Percentiles rank a stretch among this genome's conserved stretches.
These are phyloP conservation scores for Aurelia aurita DNA, from an alignment of 30 jellyfish, hydroid and myxozoan species.

Conservation along the genomic window DNA sequence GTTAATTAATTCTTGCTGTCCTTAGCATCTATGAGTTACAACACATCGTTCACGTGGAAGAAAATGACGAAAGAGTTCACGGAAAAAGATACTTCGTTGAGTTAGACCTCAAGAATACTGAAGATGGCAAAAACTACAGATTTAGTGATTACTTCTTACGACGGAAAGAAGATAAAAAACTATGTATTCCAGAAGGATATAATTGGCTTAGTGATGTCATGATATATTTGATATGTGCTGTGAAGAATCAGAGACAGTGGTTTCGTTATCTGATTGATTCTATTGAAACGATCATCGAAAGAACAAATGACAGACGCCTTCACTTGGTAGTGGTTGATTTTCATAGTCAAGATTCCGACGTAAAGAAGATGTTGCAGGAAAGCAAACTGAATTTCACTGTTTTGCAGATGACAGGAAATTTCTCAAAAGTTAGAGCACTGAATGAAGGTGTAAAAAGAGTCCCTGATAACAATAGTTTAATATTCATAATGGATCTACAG, in stretches of 20 bases:
- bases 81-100: slow-evolving; percentile 95
- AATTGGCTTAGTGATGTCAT: slow-evolving; percentile 67
- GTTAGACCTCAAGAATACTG: slow-evolving; percentile 62
- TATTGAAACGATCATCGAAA: slow-evolving; percentile 51
- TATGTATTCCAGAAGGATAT: slow-evolving; percentile 83
- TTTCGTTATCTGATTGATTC: slow-evolving; percentile 61
- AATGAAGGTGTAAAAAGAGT: slow-evolving; percentile 69
- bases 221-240: slow-evolving; percentile 76
- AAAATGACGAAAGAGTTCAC: slow-evolving; percentile 64
- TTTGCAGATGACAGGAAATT: slow-evolving; percentile 70
- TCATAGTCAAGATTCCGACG: slow-evolving; percentile 78
- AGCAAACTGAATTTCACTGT: slow-evolving; percentile 74
- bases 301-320: slow-evolving; percentile 68
- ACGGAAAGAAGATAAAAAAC: slow-evolving; percentile 21
- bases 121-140: slow-evolving; percentile 59
- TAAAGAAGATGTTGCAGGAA: slow-evolving; percentile 28
- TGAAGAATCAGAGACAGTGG: slow-evolving; percentile 93
- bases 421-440: slow-evolving; percentile 80
- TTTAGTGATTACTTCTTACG: slow-evolving; percentile 78
- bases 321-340: slow-evolving; percentile 83
- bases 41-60: slow-evolving; percentile 84
- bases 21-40: slow-evolving; percentile 54
- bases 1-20: neutral
- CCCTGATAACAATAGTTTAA: slow-evolving; percentile 61
- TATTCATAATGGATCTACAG: slow-evolving; percentile 87